These are phyloP conservation scores for Crocuta crocuta DNA, from an alignment of 2,113 vertebrate genomes.

Conservation along the genomic window DNA sequence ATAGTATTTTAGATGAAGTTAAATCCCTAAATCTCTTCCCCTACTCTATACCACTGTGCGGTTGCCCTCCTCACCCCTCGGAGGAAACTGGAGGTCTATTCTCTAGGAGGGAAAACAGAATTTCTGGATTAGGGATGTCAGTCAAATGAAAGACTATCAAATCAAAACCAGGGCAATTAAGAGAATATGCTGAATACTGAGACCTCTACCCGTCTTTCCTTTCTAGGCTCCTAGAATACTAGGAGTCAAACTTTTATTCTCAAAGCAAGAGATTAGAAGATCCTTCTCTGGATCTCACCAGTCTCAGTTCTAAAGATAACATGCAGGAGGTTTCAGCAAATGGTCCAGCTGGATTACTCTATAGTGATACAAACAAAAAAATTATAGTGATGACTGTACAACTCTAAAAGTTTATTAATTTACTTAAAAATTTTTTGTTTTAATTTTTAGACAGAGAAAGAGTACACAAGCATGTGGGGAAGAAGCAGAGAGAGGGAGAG, in stretches of 20 bases:
- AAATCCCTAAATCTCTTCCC: neutral
- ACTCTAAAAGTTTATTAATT: neutral
- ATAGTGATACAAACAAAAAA: neutral
- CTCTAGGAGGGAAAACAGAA: neutral
- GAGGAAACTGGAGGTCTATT: neutral
- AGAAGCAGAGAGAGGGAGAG: too few relatives aligned
- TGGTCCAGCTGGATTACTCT: neutral
- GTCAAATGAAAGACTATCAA: neutral
- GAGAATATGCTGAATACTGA: neutral
- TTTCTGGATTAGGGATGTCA: neutral
- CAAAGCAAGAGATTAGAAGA: neutral
- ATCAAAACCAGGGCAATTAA: neutral
- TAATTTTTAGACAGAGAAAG: too few relatives aligned
- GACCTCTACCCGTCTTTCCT: neutral
- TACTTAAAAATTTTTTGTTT: neutral
- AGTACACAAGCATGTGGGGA: too few relatives aligned
- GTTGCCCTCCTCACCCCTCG: neutral
- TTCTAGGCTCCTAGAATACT: neutral
- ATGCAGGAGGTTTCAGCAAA: neutral
- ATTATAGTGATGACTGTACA: neutral
- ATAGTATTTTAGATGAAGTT: neutral
- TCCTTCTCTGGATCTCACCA: neutral
- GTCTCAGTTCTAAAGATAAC: neutral
- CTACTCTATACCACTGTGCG: neutral
- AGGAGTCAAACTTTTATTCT: neutral